A percentile compares a stretch with the other conserved stretches of the same genome.
Conservation (phyloP, 2,888 invertebrate genomes). For the Hyalella azteca region DNA sequence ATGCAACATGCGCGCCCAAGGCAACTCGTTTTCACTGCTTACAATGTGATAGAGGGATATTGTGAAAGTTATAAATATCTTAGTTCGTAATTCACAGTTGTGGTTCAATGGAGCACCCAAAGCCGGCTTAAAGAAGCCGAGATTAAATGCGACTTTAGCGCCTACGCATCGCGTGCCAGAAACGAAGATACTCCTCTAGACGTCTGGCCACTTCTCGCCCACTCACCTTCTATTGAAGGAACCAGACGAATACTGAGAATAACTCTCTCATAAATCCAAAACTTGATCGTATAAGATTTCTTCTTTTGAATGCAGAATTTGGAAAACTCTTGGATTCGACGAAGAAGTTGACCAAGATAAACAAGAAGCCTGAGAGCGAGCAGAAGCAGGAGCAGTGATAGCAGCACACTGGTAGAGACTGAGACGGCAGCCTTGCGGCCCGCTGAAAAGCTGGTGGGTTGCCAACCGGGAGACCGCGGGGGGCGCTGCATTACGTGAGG, state of each 20-base stretch:
- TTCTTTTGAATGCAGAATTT: too few relatives aligned
- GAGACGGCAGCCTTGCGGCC: background rate
- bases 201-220: background rate
- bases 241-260: background rate
- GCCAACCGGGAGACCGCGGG: background rate
- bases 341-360: background rate
- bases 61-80: too few relatives aligned
- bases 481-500: slow-evolving; percentile 20
- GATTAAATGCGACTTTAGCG: background rate
- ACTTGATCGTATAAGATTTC: too few relatives aligned
- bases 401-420: slow-evolving; percentile 18
- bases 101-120: background rate
- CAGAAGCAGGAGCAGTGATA: background rate
- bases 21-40: too few relatives aligned
- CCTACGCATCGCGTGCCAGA: background rate
- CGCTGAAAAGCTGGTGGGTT: slow-evolving; percentile 13
- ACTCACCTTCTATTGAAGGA: slow-evolving; percentile 3
- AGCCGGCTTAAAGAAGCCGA: too few relatives aligned
- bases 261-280: background rate
- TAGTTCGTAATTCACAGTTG: background rate
- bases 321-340: background rate
- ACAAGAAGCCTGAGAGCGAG: background rate
- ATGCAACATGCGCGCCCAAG: too few relatives aligned
- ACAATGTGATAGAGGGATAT: too few relatives aligned
- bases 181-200: too few relatives aligned